Percentiles rank a stretch among this genome's conserved stretches.
Evolutionary conservation across 2,113 vertebrate species (phyloP).

Genomic region (Accipiter virgatus): DNA sequence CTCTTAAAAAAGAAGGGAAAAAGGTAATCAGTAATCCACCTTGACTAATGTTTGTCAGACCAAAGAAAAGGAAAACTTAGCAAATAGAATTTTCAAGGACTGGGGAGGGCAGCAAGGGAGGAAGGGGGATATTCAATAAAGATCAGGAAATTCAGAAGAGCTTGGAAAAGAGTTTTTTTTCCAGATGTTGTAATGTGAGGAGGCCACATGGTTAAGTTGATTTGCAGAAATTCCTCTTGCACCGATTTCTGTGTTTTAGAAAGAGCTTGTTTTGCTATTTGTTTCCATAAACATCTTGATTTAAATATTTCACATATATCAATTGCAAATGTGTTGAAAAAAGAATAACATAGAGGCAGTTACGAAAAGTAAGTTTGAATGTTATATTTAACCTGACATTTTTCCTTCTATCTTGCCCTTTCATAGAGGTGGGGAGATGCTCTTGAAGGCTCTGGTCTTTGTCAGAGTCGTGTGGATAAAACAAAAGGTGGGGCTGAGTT

Average conservation of each 20-base stretch:
- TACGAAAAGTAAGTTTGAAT: neutral
- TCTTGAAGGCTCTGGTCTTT: neutral
- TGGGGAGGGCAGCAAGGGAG: neutral
- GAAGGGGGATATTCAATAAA: slow-evolving; percentile 22
- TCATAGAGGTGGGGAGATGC: neutral
- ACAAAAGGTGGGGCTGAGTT: neutral
- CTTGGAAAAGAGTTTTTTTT: neutral
- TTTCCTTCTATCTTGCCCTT: neutral
- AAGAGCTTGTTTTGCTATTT: neutral
- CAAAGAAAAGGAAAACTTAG: slow-evolving; percentile 14
- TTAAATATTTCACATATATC: neutral
- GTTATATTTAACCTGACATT: fast-evolving
- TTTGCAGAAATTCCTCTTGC: neutral
- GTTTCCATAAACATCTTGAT: neutral
- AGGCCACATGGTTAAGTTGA: neutral
- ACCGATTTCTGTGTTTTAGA: neutral
- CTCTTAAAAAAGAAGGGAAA: neutral
- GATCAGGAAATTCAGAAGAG: slow-evolving; percentile 23
- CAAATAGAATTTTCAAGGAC: slow-evolving; percentile 5
- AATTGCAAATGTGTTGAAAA: neutral
- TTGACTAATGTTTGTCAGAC: slow-evolving; percentile 44
- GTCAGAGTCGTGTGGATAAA: neutral
- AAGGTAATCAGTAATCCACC: slow-evolving; percentile 24
- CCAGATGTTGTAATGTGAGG: slow-evolving; percentile 37
- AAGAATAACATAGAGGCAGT: neutral